Base-by-base conservation (phyloP, 2,888 invertebrate species). In the Andrena camellia region DNA sequence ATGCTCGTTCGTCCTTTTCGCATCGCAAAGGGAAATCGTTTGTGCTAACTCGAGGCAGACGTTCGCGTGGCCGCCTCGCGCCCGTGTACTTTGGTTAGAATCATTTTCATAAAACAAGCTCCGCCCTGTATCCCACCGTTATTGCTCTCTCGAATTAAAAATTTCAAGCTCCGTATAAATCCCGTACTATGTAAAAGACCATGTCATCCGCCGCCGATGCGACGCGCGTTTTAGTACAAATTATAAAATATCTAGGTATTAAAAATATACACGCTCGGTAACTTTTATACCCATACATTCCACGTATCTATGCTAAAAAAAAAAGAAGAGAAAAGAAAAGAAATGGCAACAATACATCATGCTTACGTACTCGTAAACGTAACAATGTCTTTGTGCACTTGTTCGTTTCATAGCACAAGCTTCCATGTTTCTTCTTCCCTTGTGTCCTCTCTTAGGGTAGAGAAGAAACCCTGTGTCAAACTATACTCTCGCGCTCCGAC, bases 401-500 rank as follows among this genome's bases (percentile, higher is more conserved):
- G 63, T 79, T 74, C 71, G 66, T 57, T 78, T 59, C 71, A 66
- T 74, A 62, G 59, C 70, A 73, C 33, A 66, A 59, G 70, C 72
- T 84, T 81, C 33, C 60, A 73, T 71, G 20, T 42, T 75, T 48
- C 57, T 33, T 31, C 48, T 26, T 42, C 48, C 29, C 17, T 67
- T 33, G 48, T 20, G 35, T 75, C 62, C 42, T 59, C 52, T 52
- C 23, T 35, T 48, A 20, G 50, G 20, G 20, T 23, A 57, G 26
- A 62, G 35, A 68, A 69, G 48, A 71, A 29, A 67, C 29, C 74
- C 17, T 23, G 17, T 26, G 76, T 94, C 91, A 96, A 81, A 96
- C 96, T 87, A 96, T 96, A 92, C 96, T 96, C 89, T 96, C 96
- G 80, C 95, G 95, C 88, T 96, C 96, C 8, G 95, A 93, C 90